Percentiles rank a stretch among this genome's conserved stretches.
phyloP scores from a whole-genome alignment of 2,113 vertebrate genomes.

The Halcyon malimbica region DNA sequence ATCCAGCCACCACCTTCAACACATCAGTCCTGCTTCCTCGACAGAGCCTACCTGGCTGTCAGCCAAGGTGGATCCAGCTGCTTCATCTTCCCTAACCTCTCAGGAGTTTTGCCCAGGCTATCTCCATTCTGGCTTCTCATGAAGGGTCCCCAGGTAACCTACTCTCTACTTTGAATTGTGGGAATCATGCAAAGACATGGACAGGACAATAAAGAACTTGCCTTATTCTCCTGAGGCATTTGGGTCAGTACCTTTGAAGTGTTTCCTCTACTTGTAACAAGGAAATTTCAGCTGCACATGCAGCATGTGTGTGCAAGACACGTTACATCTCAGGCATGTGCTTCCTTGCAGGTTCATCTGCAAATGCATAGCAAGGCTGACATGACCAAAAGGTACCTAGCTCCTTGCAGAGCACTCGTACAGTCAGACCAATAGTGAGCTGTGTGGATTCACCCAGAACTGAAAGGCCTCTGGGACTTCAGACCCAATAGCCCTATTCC shows the following conservation, averaged over 20 bases:
- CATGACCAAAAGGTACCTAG: not conserved
- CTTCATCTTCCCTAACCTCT: not conserved
- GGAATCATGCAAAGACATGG: not conserved
- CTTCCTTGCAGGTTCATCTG: not conserved
- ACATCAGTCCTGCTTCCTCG: not conserved
- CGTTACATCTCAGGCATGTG: not conserved
- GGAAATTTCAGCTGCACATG: not conserved
- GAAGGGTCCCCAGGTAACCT: not conserved
- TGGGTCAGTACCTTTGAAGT: not conserved
- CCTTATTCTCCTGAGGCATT: not conserved
- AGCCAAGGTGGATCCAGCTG: not conserved
- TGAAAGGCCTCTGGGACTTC: not conserved
- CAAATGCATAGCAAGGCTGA: not conserved
- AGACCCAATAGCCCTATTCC: not conserved
- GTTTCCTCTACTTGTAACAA: not conserved
- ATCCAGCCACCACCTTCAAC: not conserved
- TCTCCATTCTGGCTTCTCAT: not conserved
- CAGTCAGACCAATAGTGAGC: not conserved
- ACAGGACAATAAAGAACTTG: not conserved
- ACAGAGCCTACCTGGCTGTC: not conserved
- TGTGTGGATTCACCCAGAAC: not conserved
- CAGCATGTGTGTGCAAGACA: not conserved
- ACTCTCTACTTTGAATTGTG: not conserved
- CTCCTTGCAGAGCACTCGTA: not conserved
- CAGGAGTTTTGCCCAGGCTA: not conserved